Conservation (phyloP, 2,888 invertebrate species). For the Drosophila aldrichi region DNA sequence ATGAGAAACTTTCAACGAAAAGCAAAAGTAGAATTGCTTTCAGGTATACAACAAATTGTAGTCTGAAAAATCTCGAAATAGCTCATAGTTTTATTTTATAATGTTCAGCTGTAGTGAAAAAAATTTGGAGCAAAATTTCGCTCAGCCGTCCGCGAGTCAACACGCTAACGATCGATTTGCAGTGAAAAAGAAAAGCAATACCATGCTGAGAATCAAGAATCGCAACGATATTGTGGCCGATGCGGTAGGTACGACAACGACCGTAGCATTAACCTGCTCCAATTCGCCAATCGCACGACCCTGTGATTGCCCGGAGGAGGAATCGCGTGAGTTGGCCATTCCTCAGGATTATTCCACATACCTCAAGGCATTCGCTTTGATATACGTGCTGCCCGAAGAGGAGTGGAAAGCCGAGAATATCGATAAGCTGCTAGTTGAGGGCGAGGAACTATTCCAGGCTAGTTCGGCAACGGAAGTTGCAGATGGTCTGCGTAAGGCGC, state of each 20-base stretch:
- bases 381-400: constrained; percentile 78
- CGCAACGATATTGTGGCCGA: constrained; percentile 20
- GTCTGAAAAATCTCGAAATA: background rate
- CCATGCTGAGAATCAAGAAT: background rate
- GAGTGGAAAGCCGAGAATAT: constrained; percentile 78
- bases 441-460: constrained; percentile 51
- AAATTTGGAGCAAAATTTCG: background rate
- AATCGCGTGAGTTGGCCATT: constrained; percentile 33
- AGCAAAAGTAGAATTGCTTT: background rate
- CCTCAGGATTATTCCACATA: constrained; percentile 69
- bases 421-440: constrained; percentile 77
- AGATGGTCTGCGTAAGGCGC: constrained; percentile 9
- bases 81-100: background rate
- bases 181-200: background rate
- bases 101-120: constrained; percentile 12
- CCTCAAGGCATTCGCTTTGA: constrained; percentile 80
- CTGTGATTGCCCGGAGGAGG: background rate
- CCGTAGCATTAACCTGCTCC: constrained; percentile 32
- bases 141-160: background rate
- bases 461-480: constrained; percentile 23
- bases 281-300: constrained; percentile 13
- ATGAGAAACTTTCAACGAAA: constrained; percentile 10
- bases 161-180: background rate
- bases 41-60: constrained; percentile 12
- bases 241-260: constrained; percentile 22